These are phyloP conservation scores for Kradibia gibbosae DNA, from an alignment of 1,140 invertebrate genomes.

Conservation along the genomic window DNA sequence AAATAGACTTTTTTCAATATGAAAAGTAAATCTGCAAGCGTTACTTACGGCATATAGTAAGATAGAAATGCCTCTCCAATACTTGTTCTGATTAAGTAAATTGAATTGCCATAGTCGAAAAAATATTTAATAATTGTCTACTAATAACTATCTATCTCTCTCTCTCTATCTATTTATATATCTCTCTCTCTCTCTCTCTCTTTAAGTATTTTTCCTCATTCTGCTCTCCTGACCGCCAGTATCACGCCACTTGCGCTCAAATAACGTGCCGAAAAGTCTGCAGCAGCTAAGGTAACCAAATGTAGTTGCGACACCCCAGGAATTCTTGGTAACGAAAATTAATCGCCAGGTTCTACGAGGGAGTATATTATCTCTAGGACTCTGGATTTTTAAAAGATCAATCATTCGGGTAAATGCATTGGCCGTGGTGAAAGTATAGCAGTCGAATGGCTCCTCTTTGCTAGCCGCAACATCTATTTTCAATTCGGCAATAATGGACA, in stretches of 20 bases:
- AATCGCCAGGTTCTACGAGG: not conserved
- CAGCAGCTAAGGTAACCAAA: not conserved
- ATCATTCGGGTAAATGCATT: not conserved
- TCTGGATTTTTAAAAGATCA: conserved; percentile 17
- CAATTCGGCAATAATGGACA: conserved; percentile 17
- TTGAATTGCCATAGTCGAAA: too few species aligned
- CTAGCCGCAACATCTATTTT: not conserved
- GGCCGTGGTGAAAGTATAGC: conserved; percentile 17
- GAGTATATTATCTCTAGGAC: conserved; percentile 14
- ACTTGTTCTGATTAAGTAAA: too few species aligned
- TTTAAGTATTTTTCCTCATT: too few species aligned
- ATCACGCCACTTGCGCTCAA: not conserved
- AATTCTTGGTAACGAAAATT: not conserved
- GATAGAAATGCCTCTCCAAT: too few species aligned
- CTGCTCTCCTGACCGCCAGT: too few species aligned
- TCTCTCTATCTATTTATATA: not conserved
- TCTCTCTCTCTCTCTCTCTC: not conserved
- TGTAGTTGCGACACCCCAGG: not conserved
- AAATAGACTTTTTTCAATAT: too few species aligned
- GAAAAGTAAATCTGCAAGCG: too few species aligned
- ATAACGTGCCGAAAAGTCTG: not conserved
- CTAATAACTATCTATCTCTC: not conserved
- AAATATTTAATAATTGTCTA: too few species aligned
- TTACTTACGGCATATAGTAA: too few species aligned
- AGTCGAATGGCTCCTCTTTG: not conserved